Base-by-base conservation (phyloP, 1,140 invertebrate species). In the Octopus bimaculoides region DNA sequence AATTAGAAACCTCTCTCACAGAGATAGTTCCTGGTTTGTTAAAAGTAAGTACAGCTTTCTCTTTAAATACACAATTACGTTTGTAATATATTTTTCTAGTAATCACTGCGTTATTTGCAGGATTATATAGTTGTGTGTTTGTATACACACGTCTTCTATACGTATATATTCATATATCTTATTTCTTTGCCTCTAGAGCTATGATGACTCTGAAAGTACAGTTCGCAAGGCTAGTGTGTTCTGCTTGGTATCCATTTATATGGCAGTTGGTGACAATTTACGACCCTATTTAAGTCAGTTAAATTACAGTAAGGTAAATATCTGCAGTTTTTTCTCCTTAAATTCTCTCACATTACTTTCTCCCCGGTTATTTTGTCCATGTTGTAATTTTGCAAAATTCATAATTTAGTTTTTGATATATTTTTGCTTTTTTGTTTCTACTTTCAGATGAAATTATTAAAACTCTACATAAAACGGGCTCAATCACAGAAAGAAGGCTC, bases 181-280 rank as follows among this genome's bases (percentile, higher is more conserved):
- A 12, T 61, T 12, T 9, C 17, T 61, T 69, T 80, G 77, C 56
- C 77, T 77, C 41, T 75, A 97, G 92, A 94, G 95, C 6, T 97
- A 97, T 87, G 96, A 98, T 88, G 93, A 95, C 87, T 89, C 92
- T 26, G 95, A 97, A 88, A 97, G 95, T 81, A 93, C 95, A 79
- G 96, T 98, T 52, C 92, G 97, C 17, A 98, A 98, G 89, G 96
- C 96, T 81, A 95, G 96, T 9, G 96, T 98, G 2, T 98, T 98
- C 89, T 97, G 96, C 87, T 96, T 98, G 93, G 97, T 98, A 4
- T 95, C 96, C 54, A 93, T 98, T 79, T 95, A 98, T 83, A 92
- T 94, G 83, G 93, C 93, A 17, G 93, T 97, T 5, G 97, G 96
- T 3, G 95, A 97, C 85, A 94, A 94, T 26, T 92, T 98, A 85